Percentiles rank a stretch among this genome's conserved stretches.
Conservation (phyloP, 2,797 vertebrate species). For the Sarcophilus harrisii region DNA sequence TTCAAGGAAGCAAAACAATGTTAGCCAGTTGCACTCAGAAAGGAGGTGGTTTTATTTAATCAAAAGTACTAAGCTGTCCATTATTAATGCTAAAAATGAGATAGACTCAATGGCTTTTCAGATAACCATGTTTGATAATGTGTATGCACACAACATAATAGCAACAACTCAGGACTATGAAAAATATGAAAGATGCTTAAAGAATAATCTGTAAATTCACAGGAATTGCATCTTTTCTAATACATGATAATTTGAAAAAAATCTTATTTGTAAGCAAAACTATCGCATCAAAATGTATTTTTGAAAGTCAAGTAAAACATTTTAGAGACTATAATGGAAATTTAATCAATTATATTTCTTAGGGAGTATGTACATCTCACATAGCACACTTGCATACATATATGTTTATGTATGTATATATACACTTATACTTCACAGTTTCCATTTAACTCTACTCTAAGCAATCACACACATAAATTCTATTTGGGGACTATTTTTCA, state of each 20-base stretch:
- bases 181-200: not conserved
- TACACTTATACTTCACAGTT: not conserved
- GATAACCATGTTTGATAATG: not conserved
- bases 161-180: not conserved
- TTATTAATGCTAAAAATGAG: not conserved
- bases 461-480: not conserved
- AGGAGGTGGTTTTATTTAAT: not conserved
- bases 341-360: not conserved
- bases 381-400: not conserved
- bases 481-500: not conserved
- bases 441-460: not conserved
- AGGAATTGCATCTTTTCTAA: not conserved
- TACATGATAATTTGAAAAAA: not conserved
- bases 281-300: not conserved
- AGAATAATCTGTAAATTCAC: not conserved
- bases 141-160: not conserved
- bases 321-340: not conserved
- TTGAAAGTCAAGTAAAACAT: not conserved
- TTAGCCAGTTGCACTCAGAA: not conserved
- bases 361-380: not conserved
- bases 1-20: not conserved
- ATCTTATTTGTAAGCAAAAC: not conserved
- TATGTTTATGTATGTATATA: not conserved
- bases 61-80: not conserved
- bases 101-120: not conserved